phyloP scores from a whole-genome alignment of 2,113 vertebrate genomes.

The Acrocephalus arundinaceus region DNA sequence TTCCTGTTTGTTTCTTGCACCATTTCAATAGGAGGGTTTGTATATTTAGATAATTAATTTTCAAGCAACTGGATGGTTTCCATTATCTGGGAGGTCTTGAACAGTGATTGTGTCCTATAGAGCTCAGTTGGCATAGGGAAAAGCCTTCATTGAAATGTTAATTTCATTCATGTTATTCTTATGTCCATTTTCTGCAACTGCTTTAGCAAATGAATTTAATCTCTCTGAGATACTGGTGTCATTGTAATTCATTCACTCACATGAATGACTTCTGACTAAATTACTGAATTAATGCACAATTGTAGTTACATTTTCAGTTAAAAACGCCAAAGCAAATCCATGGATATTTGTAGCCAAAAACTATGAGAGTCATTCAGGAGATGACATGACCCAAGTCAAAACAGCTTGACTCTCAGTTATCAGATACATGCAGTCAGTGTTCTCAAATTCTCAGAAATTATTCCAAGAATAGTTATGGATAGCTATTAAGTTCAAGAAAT shows the following conservation, averaged over 20 bases:
- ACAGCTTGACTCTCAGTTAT: neutral
- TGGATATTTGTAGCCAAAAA: neutral
- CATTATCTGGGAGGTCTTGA: neutral
- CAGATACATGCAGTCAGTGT: neutral
- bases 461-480: neutral
- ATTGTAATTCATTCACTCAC: neutral
- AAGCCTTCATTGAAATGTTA: neutral
- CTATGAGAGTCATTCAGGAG: neutral
- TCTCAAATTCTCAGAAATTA: slow-evolving; percentile 1
- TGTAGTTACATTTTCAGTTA: neutral
- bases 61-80: neutral
- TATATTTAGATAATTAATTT: neutral
- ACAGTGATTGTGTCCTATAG: neutral
- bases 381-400: neutral
- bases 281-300: neutral
- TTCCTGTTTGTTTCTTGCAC: neutral
- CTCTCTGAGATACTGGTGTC: neutral
- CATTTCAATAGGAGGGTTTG: neutral
- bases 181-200: neutral
- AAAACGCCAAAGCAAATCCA: neutral
- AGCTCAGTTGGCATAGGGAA: neutral
- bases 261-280: neutral
- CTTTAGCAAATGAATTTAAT: neutral
- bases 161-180: neutral
- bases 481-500: neutral